These are phyloP conservation scores for Scomber colias DNA, from an alignment of 2,113 vertebrate genomes.

Conservation along the genomic window DNA sequence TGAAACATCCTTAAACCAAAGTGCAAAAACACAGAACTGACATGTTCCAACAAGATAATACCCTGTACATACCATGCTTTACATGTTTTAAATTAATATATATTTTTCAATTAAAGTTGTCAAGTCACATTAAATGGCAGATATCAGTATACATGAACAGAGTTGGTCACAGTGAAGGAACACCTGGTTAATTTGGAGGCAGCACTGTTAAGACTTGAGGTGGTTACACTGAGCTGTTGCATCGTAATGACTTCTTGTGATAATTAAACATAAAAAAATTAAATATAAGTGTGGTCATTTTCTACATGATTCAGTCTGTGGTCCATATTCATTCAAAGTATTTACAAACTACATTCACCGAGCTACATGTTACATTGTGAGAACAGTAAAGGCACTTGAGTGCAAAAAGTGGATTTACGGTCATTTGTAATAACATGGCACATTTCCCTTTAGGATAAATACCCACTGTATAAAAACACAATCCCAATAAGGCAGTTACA, in stretches of 20 bases:
- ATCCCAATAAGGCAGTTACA: constrained; percentile 5
- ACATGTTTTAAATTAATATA: neutral
- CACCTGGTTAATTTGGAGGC: constrained; percentile 6
- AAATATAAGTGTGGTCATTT: constrained; percentile 12
- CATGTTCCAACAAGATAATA: neutral
- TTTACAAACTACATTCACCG: constrained; percentile 48
- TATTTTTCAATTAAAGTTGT: neutral
- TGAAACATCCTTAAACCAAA: constrained; percentile 22
- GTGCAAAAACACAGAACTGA: constrained; percentile 30
- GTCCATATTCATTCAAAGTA: constrained; percentile 23
- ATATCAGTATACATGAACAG: neutral
- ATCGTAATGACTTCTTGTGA: constrained; percentile 1
- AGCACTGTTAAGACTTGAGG: constrained; percentile 36
- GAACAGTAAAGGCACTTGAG: constrained; percentile 58
- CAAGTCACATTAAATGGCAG: constrained; percentile 20
- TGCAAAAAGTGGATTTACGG: constrained; percentile 12
- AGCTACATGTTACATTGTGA: neutral
- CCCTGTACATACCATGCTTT: constrained; percentile 2
- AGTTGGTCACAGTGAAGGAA: neutral
- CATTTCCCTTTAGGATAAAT: constrained; percentile 48
- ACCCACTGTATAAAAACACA: neutral
- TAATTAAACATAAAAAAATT: constrained; percentile 15
- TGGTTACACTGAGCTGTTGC: constrained; percentile 15
- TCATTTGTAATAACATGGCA: constrained; percentile 4
- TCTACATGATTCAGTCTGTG: constrained; percentile 28